Evolutionary conservation across 2,888 invertebrate genomes (phyloP), one percentile per base, ranked within the genome.

Genomic region (Leptinotarsa tumamoca): DNA sequence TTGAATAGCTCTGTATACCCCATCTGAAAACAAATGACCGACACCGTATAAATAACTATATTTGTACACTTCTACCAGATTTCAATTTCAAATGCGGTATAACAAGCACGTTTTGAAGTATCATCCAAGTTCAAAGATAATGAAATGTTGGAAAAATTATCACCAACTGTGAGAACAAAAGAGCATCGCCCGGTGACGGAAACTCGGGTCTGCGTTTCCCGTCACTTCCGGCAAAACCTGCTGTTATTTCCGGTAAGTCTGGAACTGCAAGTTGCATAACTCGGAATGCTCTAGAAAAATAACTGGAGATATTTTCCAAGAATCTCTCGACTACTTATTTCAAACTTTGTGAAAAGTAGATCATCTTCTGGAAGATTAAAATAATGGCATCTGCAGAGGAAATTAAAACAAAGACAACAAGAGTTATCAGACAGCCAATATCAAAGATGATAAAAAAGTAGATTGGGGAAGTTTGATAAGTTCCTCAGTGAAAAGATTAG

Each of bases 151-250:
- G 49, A 71, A 72, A 73, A 76, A 73, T 49, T 75, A 56, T 73
- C 73, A 72, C 43, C 68, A 67, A 74, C 72, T 75, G 76, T 70
- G 80, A 73, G 75, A 80, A 68, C 72, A 70, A 73, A 68, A 67
- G 77, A 74, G 75, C 76, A 67, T 75, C 75, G 58, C 70, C 51
- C 61, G 15, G 4, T 14, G 21, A 74, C 80, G 81, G 81, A 81
- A 79, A 75, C 78, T 77, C 75, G 74, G 78, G 80, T 80, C 80
- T 71, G 79, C 80, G 61, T 58, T 58, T 15, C 33, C 17, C 58
- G 49, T 77, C 79, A 74, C 74, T 78, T 80, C 81, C 83, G 81
- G 81, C 83, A 82, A 79, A 75, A 82, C 82, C 81, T 71, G 76
- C 73, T 79, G 81, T 80, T 82, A 80, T 81, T 58, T 56, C 49